phyloP scores from a whole-genome alignment of 2,113 vertebrate species.

The Psophia crepitans region DNA sequence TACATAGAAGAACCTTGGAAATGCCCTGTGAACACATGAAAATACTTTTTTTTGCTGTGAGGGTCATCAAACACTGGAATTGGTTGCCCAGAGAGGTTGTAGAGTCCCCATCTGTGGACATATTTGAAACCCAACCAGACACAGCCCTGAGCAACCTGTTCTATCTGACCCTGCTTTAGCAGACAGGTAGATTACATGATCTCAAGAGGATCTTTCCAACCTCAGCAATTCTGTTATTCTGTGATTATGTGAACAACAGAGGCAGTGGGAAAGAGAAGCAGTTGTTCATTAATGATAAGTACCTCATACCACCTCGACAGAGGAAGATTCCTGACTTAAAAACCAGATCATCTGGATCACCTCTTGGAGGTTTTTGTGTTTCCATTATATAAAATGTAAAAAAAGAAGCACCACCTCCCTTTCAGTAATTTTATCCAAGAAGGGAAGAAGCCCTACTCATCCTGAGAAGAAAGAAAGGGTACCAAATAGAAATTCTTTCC shows the following conservation, averaged over 20 bases:
- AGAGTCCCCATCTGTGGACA: neutral
- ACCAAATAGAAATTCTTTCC: neutral
- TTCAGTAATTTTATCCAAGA: neutral
- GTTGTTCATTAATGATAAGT: neutral
- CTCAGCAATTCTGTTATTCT: too few relatives aligned
- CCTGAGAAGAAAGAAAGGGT: neutral
- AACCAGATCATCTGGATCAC: neutral
- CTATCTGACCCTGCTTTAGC: neutral
- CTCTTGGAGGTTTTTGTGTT: neutral
- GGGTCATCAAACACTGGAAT: neutral
- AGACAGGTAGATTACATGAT: neutral
- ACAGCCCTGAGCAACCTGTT: neutral
- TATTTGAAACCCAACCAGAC: neutral
- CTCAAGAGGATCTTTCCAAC: neutral
- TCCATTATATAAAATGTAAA: neutral
- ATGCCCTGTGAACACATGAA: neutral
- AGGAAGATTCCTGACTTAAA: neutral
- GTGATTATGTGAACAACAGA: neutral
- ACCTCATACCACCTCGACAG: neutral
- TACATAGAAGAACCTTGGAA: neutral
- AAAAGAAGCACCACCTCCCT: neutral
- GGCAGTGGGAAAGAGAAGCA: neutral
- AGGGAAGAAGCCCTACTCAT: neutral
- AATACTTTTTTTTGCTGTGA: neutral
- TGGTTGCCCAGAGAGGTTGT: neutral